Conservation (phyloP, 1,140 invertebrate genomes). For the Bursaphelenchus mucronatus region DNA sequence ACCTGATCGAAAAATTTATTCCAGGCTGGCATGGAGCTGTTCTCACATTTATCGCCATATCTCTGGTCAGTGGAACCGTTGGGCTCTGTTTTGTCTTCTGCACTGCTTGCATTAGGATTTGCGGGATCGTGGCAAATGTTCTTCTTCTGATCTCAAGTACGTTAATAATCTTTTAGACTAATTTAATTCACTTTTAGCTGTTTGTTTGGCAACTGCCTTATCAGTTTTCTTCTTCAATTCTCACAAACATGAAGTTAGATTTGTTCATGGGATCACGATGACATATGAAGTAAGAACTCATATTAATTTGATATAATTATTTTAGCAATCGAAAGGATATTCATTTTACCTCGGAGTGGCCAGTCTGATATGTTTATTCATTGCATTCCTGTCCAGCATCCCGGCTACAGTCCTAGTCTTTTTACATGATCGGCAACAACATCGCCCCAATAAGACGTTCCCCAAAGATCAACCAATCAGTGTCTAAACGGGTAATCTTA, state of each 20-base stretch:
- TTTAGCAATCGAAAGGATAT: constrained; percentile 42
- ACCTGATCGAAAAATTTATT: constrained; percentile 3
- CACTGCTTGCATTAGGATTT: constrained; percentile 35
- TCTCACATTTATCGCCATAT: constrained; percentile 26
- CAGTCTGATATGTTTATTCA: constrained; percentile 27
- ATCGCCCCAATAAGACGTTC: constrained; percentile 36
- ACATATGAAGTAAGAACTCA: constrained; percentile 34
- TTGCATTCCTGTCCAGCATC: constrained; percentile 34
- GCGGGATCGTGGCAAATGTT: constrained; percentile 43
- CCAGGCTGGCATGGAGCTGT: constrained; percentile 41
- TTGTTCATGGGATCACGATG: constrained; percentile 40
- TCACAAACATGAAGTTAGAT: constrained; percentile 32
- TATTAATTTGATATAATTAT: constrained; percentile 1
- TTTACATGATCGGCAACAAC: constrained; percentile 32
- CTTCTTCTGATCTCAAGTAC: constrained; percentile 28
- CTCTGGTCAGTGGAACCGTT: constrained; percentile 19
- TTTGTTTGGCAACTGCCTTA: constrained; percentile 15
- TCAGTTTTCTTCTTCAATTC: constrained; percentile 38
- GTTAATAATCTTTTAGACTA: constrained; percentile 10
- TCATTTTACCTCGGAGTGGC: constrained; percentile 36
- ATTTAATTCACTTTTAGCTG: neutral
- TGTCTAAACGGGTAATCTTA: constrained; percentile 17
- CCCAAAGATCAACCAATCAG: constrained; percentile 36
- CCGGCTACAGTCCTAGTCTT: constrained; percentile 33
- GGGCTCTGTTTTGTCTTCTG: constrained; percentile 39